Evolutionary conservation across 2,797 vertebrate species (phyloP).

Genomic region (Sebastes jordani): DNA sequence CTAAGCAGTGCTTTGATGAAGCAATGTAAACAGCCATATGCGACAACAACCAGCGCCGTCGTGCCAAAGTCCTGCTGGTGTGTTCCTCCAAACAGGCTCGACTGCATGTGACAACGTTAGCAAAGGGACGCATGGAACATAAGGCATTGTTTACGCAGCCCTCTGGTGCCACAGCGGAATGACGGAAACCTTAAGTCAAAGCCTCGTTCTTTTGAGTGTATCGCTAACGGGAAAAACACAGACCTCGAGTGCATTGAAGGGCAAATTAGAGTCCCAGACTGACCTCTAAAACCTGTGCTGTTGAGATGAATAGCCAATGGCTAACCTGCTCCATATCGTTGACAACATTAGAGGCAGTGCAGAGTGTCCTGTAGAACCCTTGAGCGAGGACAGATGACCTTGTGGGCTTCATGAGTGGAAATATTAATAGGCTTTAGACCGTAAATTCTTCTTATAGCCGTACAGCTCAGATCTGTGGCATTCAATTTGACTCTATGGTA

Average conservation of each 20-base stretch:
- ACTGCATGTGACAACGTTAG: constrained; percentile 43
- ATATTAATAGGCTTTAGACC: neutral
- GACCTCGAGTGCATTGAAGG: neutral
- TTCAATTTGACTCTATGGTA: too few species aligned
- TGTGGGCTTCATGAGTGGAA: constrained; percentile 4
- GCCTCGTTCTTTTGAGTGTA: neutral
- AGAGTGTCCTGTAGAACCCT: neutral
- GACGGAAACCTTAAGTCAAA: constrained; percentile 1
- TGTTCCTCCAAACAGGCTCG: constrained; percentile 30
- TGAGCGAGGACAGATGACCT: neutral
- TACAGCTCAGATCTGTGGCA: neutral
- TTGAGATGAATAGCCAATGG: constrained; percentile 9
- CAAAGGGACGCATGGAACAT: constrained; percentile 54
- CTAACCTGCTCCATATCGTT: constrained; percentile 1
- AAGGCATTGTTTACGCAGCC: constrained; percentile 56
- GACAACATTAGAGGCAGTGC: constrained; percentile 13
- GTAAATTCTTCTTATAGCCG: neutral
- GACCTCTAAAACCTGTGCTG: constrained; percentile 24
- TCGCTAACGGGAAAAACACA: neutral
- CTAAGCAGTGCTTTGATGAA: constrained; percentile 12
- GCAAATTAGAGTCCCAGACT: neutral
- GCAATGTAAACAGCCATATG: constrained; percentile 43
- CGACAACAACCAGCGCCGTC: constrained; percentile 17
- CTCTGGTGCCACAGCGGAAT: constrained; percentile 22
- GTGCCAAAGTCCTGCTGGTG: constrained; percentile 9